phyloP scores from a whole-genome alignment of 2,797 vertebrate genomes.

The Darevskia mixta region DNA sequence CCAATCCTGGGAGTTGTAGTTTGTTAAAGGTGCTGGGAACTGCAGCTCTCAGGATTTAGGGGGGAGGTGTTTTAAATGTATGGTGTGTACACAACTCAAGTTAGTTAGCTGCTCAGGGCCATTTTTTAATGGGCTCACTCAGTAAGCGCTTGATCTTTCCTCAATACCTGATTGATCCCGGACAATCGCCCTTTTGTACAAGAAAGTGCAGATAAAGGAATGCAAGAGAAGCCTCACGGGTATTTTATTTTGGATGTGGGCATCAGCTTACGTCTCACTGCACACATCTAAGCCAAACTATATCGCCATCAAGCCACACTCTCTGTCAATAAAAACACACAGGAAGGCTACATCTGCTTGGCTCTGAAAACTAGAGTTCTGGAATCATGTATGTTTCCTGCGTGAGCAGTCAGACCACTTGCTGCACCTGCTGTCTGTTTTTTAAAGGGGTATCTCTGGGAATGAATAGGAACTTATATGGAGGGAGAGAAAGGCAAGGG shows the following conservation, averaged over 20 bases:
- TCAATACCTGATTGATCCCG: neutral
- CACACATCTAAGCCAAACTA: neutral
- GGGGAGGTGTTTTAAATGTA: too few relatives aligned
- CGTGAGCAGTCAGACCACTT: neutral
- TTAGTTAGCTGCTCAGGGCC: neutral
- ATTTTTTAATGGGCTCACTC: too few relatives aligned
- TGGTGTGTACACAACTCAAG: too few relatives aligned
- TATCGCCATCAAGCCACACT: neutral
- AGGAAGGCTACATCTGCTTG: neutral
- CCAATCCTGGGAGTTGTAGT: too few relatives aligned
- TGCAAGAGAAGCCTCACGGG: neutral
- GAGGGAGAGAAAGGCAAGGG: neutral
- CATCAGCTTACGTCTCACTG: neutral
- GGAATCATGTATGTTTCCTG: neutral
- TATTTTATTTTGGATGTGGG: neutral
- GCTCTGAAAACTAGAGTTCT: neutral
- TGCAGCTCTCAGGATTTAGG: too few relatives aligned
- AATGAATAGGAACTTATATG: too few relatives aligned
- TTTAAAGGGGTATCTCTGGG: neutral
- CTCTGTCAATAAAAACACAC: neutral
- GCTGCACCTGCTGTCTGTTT: neutral
- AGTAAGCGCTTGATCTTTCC: neutral
- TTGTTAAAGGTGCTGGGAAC: too few relatives aligned
- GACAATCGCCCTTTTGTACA: neutral
- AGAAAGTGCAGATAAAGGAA: neutral